Conservation (phyloP, 2,797 vertebrate species). For the Melanotaenia parkinsoni region DNA sequence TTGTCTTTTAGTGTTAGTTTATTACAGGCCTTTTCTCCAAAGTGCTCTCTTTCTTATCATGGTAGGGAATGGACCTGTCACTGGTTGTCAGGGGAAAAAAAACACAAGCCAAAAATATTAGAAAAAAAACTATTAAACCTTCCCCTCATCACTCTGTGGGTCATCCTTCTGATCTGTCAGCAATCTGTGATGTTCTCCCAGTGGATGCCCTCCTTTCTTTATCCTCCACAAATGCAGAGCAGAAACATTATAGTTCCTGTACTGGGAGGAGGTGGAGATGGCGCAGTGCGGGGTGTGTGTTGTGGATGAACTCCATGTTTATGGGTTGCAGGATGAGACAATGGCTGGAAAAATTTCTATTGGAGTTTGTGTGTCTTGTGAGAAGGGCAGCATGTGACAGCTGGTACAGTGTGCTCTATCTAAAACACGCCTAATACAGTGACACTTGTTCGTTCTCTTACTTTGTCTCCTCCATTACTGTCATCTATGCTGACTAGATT, state of each 20-base stretch:
- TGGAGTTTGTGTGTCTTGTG: slow-evolving; percentile 10
- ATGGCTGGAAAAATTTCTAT: slow-evolving; percentile 1
- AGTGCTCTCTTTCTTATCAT: slow-evolving; percentile 44
- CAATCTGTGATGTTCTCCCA: slow-evolving; percentile 23
- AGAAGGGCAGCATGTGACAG: slow-evolving; percentile 41
- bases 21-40: slow-evolving; percentile 32
- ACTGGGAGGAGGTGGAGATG: slow-evolving; percentile 1
- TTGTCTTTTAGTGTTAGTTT: slow-evolving; percentile 30
- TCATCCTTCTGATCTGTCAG: slow-evolving; percentile 57
- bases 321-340: slow-evolving; percentile 12
- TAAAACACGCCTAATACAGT: slow-evolving; percentile 31
- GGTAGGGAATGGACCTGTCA: slow-evolving; percentile 43
- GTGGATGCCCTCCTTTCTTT: slow-evolving; percentile 27
- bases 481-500: slow-evolving; percentile 30
- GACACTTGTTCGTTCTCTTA: slow-evolving; percentile 46
- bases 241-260: background rate
- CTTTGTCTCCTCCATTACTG: slow-evolving; percentile 48
- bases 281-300: slow-evolving; percentile 19
- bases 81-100: slow-evolving; percentile 7
- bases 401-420: slow-evolving; percentile 16
- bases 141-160: slow-evolving; percentile 44
- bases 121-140: slow-evolving; percentile 41
- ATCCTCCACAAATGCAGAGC: slow-evolving; percentile 10
- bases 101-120: slow-evolving; percentile 30
- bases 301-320: slow-evolving; percentile 21